Base-by-base conservation (phyloP, 2,113 vertebrate species). In the Cygnus buccinator region DNA sequence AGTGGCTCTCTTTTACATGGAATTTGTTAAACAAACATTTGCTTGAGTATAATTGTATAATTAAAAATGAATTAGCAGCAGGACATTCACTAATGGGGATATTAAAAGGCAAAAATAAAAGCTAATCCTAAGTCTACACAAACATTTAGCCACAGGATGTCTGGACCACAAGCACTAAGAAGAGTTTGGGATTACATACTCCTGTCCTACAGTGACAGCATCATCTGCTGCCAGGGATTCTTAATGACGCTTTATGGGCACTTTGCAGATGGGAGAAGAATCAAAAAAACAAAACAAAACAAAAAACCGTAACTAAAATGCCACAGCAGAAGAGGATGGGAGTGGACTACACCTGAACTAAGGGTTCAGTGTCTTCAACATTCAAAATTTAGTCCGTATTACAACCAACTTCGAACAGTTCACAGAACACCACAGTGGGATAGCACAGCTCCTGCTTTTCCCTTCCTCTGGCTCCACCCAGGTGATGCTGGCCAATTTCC, bases 341-440 rank as follows among this genome's bases (percentile, higher is more conserved):
- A 72, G 46, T 0, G 17, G 19, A 44, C 5, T 28, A 50, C 26
- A 21, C 20, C 48, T 68, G 44, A 68, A 1, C 8, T 20, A 43
- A 17, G n/a, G 31, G 41, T 54, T 84, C 29, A 23, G 0, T 5
- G 10, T n/a, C 29, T 39, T 43, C 29, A n/a, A 14, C 39, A 26
- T 43, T 50, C 62, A 37, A 35, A 44, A 54, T 10, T 11, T 13
- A 18, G n/a, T 39, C 26, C 0, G 2, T 19, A 17, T 33, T 22
- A 29, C 0, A 0, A 65, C 23, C 57, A 72, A 43, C 19, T 44
- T 28, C 1, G 15, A 8, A 8, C 2, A 2, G 29, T 3, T 39
- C 33, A 11, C 5, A 37, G 63, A 62, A n/a, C 0, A 52, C 1
- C 19, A 3, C 23, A 15, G 2, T 1, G 55, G 84, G 59, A 77